These are phyloP conservation scores for Melanerpes formicivorus DNA, from an alignment of 2,113 vertebrate species.

Conservation along the genomic window DNA sequence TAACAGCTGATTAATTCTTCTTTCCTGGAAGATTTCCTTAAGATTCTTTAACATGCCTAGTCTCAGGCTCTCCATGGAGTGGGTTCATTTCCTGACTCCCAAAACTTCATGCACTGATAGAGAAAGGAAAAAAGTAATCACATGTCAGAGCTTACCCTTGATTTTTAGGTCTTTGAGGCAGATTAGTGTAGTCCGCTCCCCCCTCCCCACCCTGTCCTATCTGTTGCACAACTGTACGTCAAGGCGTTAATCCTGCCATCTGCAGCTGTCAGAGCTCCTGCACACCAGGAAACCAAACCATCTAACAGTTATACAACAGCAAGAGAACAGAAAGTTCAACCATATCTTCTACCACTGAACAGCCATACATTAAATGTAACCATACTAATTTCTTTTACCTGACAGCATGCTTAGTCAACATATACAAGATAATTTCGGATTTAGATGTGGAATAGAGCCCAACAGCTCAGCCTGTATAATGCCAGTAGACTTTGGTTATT, in stretches of 20 bases:
- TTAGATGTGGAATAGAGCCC: neutral
- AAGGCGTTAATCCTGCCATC: constrained; percentile 57
- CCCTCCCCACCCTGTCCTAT: neutral
- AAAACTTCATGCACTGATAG: neutral
- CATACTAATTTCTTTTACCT: neutral
- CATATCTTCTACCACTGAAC: neutral
- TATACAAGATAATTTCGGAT: neutral
- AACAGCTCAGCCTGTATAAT: neutral
- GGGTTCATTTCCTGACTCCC: neutral
- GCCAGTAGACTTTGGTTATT: neutral
- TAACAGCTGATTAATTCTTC: constrained; percentile 20
- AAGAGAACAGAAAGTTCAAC: neutral
- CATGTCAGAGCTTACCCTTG: constrained; percentile 50
- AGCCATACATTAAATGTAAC: neutral
- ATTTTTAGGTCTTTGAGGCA: constrained; percentile 39
- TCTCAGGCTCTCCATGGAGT: neutral
- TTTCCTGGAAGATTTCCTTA: constrained; percentile 9
- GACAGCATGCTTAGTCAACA: neutral
- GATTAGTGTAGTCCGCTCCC: neutral
- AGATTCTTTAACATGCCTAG: constrained; percentile 27
- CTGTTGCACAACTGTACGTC: constrained; percentile 31
- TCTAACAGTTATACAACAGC: neutral
- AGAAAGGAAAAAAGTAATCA: constrained; percentile 34
- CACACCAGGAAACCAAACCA: neutral
- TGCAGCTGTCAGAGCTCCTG: constrained; percentile 31